Conservation (phyloP, 2,797 vertebrate species). For the Poeciliopsis infans region DNA sequence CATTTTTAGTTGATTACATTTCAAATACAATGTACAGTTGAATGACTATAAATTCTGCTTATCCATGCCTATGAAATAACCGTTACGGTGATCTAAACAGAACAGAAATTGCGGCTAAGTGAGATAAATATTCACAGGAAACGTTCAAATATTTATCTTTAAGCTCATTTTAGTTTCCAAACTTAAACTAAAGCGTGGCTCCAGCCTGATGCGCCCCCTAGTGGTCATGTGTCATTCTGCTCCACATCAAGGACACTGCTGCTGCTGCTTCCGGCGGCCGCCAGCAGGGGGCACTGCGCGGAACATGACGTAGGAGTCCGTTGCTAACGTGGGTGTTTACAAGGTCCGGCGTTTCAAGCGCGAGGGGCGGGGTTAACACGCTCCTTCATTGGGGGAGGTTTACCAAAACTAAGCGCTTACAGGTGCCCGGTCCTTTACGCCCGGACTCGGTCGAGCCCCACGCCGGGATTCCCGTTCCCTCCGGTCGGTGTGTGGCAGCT, state of each 20-base stretch:
- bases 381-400: constrained; percentile 30
- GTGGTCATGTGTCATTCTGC: constrained; percentile 42
- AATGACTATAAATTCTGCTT: too few species aligned
- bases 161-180: background rate
- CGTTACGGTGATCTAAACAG: background rate
- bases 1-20: too few species aligned
- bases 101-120: background rate
- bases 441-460: constrained; percentile 32
- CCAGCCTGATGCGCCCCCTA: constrained; percentile 51
- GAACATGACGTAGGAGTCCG: background rate
- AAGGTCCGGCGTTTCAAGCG: constrained; percentile 5
- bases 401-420: constrained; percentile 42
- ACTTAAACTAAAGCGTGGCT: background rate
- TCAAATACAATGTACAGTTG: too few species aligned
- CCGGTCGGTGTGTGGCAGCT: constrained; percentile 20
- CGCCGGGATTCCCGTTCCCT: constrained; percentile 25
- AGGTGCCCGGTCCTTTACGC: constrained; percentile 69
- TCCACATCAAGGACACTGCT: background rate
- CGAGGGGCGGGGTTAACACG: constrained; percentile 56
- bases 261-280: background rate
- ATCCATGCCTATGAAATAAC: background rate
- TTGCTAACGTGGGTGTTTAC: constrained; percentile 35
- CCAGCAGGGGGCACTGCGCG: constrained; percentile 55
- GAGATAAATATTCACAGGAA: background rate
- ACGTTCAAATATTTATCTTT: background rate